Evolutionary conservation across 2,113 vertebrate genomes (phyloP).

Genomic region (Tricholaema leucomelas): DNA sequence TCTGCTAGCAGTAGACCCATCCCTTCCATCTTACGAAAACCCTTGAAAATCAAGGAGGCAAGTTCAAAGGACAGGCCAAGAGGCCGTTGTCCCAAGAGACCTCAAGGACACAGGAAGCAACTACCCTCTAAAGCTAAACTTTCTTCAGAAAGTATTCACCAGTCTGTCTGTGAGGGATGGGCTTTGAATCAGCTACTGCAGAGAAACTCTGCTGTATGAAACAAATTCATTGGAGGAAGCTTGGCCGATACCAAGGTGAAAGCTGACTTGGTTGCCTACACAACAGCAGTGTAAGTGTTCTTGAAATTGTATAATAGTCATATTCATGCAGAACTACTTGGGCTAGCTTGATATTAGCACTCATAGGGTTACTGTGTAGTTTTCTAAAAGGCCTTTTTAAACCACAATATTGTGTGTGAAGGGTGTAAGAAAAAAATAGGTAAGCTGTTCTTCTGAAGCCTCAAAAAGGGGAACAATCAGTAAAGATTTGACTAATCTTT

Average conservation of each 20-base stretch:
- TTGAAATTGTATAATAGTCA: neutral
- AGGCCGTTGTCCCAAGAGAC: fast-evolving
- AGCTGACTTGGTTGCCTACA: neutral
- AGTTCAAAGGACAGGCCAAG: neutral
- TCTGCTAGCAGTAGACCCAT: neutral
- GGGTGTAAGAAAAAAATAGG: fast-evolving
- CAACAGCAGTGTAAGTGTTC: neutral
- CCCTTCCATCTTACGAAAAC: neutral
- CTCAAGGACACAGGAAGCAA: neutral
- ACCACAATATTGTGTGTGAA: neutral
- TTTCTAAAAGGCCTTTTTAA: neutral
- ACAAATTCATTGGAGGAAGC: neutral
- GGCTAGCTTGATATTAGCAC: neutral
- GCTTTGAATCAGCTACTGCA: neutral
- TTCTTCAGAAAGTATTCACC: neutral
- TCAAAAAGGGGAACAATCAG: neutral
- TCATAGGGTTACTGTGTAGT: neutral
- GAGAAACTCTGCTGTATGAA: neutral
- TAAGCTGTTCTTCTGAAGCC: neutral
- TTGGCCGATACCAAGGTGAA: neutral
- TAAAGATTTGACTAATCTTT: neutral
- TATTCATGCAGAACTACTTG: neutral
- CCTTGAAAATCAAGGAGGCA: neutral
- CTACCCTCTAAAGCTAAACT: neutral
- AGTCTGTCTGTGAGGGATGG: neutral